Percentiles rank a stretch among this genome's conserved stretches.
phyloP scores from a whole-genome alignment of 2,888 invertebrate genomes.

The Ennomos fuscantarius region DNA sequence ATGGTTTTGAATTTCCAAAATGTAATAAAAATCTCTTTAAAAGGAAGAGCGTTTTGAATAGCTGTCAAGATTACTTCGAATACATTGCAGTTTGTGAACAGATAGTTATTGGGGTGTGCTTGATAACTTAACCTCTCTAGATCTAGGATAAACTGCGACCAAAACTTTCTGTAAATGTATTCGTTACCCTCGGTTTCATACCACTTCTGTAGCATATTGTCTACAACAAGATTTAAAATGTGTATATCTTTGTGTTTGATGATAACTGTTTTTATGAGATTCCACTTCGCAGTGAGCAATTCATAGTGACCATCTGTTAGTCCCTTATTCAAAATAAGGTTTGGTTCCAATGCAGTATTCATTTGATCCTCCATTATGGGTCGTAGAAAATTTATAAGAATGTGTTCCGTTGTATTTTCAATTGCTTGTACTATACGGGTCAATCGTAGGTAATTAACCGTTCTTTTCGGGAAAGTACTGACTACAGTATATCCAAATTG shows the following conservation, averaged over 20 bases:
- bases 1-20: slow-evolving; percentile 1
- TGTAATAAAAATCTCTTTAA: slow-evolving; percentile 1
- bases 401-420: not conserved
- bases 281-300: slow-evolving; percentile 5
- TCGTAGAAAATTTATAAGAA: not conserved
- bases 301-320: not conserved
- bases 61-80: not conserved
- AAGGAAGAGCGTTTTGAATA: slow-evolving; percentile 5
- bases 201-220: slow-evolving; percentile 3
- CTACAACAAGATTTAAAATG: slow-evolving; percentile 3
- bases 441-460: slow-evolving; percentile 4
- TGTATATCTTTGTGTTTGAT: not conserved
- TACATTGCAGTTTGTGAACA: too few relatives aligned
- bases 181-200: not conserved
- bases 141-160: not conserved
- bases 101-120: too few relatives aligned
- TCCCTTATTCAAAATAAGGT: not conserved
- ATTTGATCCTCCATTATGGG: slow-evolving; percentile 11
- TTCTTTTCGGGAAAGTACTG: slow-evolving; percentile 30
- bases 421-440: not conserved
- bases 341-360: not conserved
- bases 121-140: slow-evolving; percentile 2
- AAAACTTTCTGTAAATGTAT: slow-evolving; percentile 13
- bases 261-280: slow-evolving; percentile 2
- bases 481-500: slow-evolving; percentile 12